phyloP scores from a whole-genome alignment of 2,888 invertebrate genomes.

The Caenorhabditis sp. region DNA sequence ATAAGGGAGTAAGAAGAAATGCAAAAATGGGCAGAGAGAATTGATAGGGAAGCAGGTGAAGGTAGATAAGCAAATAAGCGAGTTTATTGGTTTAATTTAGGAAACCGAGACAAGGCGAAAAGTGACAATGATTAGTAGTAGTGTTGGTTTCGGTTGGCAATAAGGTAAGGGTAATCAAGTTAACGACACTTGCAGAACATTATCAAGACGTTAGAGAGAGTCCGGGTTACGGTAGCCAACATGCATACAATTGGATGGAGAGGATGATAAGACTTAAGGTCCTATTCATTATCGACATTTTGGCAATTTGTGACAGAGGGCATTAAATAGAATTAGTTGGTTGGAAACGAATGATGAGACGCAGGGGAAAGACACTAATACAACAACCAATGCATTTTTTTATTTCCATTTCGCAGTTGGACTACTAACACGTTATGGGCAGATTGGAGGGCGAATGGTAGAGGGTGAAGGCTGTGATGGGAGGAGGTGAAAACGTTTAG shows the following conservation, averaged over 20 bases:
- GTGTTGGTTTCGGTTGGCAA: constrained; percentile 39
- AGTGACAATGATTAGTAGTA: constrained; percentile 61
- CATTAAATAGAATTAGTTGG: constrained; percentile 49
- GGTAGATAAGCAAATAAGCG: constrained; percentile 62
- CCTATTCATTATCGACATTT: constrained; percentile 54
- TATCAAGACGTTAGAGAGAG: not conserved
- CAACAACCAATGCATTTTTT: constrained; percentile 25
- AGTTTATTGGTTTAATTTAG: constrained; percentile 60
- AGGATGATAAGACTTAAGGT: constrained; percentile 51
- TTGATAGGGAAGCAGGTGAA: constrained; percentile 50
- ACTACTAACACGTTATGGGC: constrained; percentile 8
- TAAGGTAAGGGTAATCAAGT: not conserved
- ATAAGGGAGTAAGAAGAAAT: constrained; percentile 26
- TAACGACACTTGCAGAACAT: constrained; percentile 1
- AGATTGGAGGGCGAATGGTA: not conserved
- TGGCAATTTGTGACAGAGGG: constrained; percentile 46
- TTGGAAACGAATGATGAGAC: constrained; percentile 14
- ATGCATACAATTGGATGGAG: not conserved
- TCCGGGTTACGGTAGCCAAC: not conserved
- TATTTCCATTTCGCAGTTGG: constrained; percentile 43
- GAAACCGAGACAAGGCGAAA: constrained; percentile 27
- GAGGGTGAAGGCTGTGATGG: not conserved
- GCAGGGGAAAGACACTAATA: constrained; percentile 30
- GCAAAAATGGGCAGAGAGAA: constrained; percentile 55
- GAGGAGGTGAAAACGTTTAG: not conserved